phyloP scores from a whole-genome alignment of 2,113 vertebrate genomes.

The Prietella phreatophila region DNA sequence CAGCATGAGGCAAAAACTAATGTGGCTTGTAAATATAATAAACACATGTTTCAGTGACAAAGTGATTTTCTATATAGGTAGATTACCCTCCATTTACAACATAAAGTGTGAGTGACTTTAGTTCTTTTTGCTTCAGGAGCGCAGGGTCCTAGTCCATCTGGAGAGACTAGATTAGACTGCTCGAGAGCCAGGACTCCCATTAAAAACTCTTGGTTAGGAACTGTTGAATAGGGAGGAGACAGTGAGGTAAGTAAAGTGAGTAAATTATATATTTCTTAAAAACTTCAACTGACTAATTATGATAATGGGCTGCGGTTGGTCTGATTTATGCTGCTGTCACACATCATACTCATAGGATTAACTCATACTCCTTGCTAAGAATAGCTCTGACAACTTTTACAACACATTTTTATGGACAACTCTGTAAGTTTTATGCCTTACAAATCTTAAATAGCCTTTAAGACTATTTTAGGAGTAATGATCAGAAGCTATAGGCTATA shows the following conservation, averaged over 20 bases:
- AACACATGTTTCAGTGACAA: background rate
- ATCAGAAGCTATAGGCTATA: background rate
- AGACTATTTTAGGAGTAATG: background rate
- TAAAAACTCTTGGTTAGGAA: background rate
- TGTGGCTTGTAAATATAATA: background rate
- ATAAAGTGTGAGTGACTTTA: background rate
- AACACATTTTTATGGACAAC: background rate
- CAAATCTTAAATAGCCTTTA: background rate
- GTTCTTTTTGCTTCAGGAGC: background rate
- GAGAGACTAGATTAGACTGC: background rate
- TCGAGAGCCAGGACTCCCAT: background rate
- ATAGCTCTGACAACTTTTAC: background rate
- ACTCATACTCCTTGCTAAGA: background rate
- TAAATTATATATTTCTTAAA: background rate
- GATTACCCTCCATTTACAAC: background rate
- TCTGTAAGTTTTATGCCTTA: background rate
- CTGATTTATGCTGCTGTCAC: slow-evolving; percentile 5
- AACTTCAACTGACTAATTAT: background rate
- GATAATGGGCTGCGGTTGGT: background rate
- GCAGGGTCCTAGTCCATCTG: background rate
- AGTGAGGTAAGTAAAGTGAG: too few species aligned
- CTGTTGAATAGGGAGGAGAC: background rate
- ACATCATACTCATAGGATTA: background rate
- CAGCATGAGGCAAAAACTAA: background rate
- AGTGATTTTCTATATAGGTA: background rate